phyloP scores from a whole-genome alignment of 2,888 invertebrate genomes.

The Hoplodrina ambigua region DNA sequence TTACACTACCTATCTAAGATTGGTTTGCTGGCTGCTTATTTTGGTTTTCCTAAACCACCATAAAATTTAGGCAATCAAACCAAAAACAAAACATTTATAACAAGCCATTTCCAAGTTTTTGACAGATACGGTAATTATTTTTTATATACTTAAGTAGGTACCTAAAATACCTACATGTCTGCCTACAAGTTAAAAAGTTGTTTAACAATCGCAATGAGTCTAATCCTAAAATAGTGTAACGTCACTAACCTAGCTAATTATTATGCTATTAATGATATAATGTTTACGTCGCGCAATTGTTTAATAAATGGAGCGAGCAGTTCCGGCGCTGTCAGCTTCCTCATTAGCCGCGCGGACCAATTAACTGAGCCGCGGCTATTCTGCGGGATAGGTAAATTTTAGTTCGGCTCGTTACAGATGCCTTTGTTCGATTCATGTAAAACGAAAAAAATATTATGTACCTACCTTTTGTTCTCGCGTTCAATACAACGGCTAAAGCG shows the following conservation, averaged over 20 bases:
- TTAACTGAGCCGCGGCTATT: constrained; percentile 81
- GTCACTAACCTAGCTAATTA: constrained; percentile 60
- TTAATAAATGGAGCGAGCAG: constrained; percentile 86
- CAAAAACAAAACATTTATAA: no score
- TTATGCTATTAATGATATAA: constrained; percentile 74
- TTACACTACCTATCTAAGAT: no score
- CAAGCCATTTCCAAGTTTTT: no score
- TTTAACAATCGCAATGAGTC: not conserved
- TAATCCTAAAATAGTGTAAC: constrained; percentile 50
- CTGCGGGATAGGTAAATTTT: constrained; percentile 81
- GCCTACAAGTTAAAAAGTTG: not conserved
- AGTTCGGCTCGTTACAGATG: constrained; percentile 51
- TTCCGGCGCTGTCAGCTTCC: constrained; percentile 89
- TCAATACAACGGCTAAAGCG: not conserved
- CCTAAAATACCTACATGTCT: not conserved
- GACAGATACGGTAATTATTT: no score
- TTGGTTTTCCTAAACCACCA: no score
- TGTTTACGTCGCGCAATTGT: constrained; percentile 85
- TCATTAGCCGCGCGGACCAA: constrained; percentile 86
- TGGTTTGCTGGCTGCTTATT: no score
- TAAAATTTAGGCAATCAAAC: no score
- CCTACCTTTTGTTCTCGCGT: constrained; percentile 2
- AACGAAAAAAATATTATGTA: constrained; percentile 17
- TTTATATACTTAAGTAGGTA: no score
- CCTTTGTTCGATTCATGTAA: constrained; percentile 52